Base-by-base conservation (phyloP, 2,888 invertebrate genomes). In the Mythimna ferrago region DNA sequence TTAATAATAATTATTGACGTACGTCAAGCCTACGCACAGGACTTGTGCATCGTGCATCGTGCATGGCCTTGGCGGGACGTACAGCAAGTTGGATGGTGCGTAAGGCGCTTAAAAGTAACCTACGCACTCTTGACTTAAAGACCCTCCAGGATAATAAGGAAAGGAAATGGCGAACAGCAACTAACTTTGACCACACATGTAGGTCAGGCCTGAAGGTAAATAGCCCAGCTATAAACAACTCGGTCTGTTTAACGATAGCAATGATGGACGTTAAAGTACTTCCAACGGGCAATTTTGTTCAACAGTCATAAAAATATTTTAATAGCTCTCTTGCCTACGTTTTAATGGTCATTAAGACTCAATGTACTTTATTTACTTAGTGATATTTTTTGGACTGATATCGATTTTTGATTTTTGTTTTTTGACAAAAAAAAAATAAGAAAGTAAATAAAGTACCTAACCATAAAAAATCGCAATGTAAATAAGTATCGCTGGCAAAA, bases 201-300 rank as follows among this genome's bases (percentile, higher is more conserved):
- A 57, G 32, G 48, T 41, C 11, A 41, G n/a, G 14, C 9, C 32
- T 58, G 51, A 44, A 44, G 5, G 35, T 32, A 57, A 32, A 16
- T 71, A 32, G 14, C 19, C 44, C 6, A 6, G 26, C 62, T 48
- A 66, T 81, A 80, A 66, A 77, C 35, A 66, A 58, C 57, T 21
- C 26, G 53, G 41, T 7, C 53, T 62, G 26, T 61, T 62, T 77
- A 75, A 80, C 76, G 66, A 75, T 75, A 32, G 44, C 75, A 62
- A 80, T 75, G 76, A 81, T 63, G 66, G 62, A 81, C 66, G 62
- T 81, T 62, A 66, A 81, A 80, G 81, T 81, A 75, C 75, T 66
- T 48, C 62, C 66, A 77, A 74, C 76, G 80, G 66, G 57, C 76
- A 74, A 77, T 77, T 77, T 80, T 74, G 76, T 75, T 77, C 81